phyloP scores from a whole-genome alignment of 2,888 invertebrate genomes.

The Aricia artaxerxes region DNA sequence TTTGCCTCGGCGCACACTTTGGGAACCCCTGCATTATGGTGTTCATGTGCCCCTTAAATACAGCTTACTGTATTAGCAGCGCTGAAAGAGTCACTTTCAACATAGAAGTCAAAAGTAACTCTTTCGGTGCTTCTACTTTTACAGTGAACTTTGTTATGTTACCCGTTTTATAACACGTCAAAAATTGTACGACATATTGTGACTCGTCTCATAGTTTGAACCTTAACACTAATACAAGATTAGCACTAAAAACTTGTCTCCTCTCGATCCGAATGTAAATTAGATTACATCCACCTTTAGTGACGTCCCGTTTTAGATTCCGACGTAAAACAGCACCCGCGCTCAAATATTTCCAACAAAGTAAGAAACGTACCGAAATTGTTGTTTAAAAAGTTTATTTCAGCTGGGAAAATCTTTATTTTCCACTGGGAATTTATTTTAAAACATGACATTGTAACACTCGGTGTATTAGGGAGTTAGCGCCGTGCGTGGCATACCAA shows the following conservation, averaged over 20 bases:
- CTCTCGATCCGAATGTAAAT: not conserved
- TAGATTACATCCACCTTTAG: not conserved
- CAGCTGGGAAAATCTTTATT: constrained; percentile 33
- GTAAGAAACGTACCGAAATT: constrained; percentile 3
- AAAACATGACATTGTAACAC: constrained; percentile 44
- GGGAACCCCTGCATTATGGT: too few species aligned
- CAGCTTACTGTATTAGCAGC: too few species aligned
- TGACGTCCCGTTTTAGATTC: not conserved
- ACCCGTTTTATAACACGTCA: too few species aligned
- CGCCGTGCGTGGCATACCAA: constrained; percentile 57
- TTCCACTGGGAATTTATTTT: constrained; percentile 43
- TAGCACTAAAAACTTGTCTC: not conserved
- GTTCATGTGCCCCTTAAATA: too few species aligned
- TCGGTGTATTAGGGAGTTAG: constrained; percentile 41
- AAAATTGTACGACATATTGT: not conserved
- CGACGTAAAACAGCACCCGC: not conserved
- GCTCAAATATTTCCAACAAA: not conserved
- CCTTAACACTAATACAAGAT: not conserved
- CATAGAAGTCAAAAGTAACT: too few species aligned
- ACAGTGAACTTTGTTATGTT: too few species aligned
- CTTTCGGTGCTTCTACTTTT: too few species aligned
- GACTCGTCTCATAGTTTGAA: not conserved
- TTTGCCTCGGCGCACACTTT: too few species aligned
- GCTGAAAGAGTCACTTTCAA: too few species aligned
- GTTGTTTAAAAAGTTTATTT: constrained; percentile 19